Base-by-base conservation (phyloP, 2,888 invertebrate genomes). In the Acanthacorydalis orientalis region DNA sequence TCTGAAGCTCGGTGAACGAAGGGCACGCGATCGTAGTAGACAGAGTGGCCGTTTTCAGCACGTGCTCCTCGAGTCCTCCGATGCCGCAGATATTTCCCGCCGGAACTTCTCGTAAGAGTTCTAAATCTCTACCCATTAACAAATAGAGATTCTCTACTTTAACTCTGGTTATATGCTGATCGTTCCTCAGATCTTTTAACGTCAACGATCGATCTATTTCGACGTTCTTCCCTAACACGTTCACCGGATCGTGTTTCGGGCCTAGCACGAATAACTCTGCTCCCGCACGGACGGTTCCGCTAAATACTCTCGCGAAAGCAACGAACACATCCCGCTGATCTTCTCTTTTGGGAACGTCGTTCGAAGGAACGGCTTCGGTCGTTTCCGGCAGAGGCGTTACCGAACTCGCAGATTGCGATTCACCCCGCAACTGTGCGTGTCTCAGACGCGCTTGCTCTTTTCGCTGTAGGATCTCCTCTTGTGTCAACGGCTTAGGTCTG, bases 41-140 rank as follows among this genome's bases (percentile, higher is more conserved):
- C 15, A 98, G 63, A 0, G 97, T 96, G 0, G 88, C 92, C 1
- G 90, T 90, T 66, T 93, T 89, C 0, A 93, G 64, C 1, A 95
- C 77, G 57, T 83, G 78, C 1, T 85, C 79, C 57, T 89, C 87
- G 52, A 96, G 60, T 0, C 88, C 87, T 11, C 88, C 88, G 47
- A 96, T 88, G 45, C 87, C 86, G 51, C 93, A 75, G 50, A 97
- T 83, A 65, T 91, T 93, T 7, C 97, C 97, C 40, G 92, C 89
- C 2, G 85, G 78, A 1, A 89, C 84, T 60, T 79, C 75, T 31
- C 83, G 78, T 35, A 95, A 72, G 0, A 70, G 62, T 62, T 89
- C 83, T 47, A 96, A 64, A 57, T 97, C 96, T 55, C 90, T 74
- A 7, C 97, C 98, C 86, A 96, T 90, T 50, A 97, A 72, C 54